phyloP scores from a whole-genome alignment of 2,888 invertebrate species.

The Lysandra bellargus region DNA sequence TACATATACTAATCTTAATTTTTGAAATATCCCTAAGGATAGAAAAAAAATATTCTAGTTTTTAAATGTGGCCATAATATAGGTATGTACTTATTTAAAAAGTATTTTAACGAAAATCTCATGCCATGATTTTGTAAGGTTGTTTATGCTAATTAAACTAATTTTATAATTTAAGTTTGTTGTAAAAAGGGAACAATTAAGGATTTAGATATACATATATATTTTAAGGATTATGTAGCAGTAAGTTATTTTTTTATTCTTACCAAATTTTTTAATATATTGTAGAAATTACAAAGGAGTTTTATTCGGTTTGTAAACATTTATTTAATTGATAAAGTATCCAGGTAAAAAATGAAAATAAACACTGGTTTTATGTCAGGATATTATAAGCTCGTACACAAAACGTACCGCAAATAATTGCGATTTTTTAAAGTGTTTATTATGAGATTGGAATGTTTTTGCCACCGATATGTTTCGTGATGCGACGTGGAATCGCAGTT shows the following conservation, averaged over 20 bases:
- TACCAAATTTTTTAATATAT: neutral
- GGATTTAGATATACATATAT: neutral
- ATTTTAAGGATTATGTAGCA: neutral
- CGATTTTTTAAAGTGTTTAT: too few relatives aligned
- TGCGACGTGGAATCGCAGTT: too few relatives aligned
- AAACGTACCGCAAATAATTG: too few relatives aligned
- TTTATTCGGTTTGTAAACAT: neutral
- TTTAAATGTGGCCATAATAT: neutral
- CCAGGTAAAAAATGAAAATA: too few relatives aligned
- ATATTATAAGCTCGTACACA: too few relatives aligned
- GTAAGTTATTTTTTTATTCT: neutral
- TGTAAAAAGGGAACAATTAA: slow-evolving; percentile 11
- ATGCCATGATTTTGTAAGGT: neutral
- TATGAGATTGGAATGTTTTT: too few relatives aligned
- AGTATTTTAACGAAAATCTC: neutral
- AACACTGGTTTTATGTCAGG: too few relatives aligned
- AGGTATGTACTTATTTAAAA: neutral
- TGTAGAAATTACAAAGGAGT: neutral
- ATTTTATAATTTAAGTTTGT: neutral
- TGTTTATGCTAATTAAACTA: neutral
- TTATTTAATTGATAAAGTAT: too few relatives aligned
- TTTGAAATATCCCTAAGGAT: neutral
- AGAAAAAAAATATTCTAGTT: neutral
- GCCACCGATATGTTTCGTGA: too few relatives aligned
- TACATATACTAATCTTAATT: neutral